Evolutionary conservation across 2,113 vertebrate species (phyloP), one percentile per base, ranked within the genome.

Genomic region (Tragelaphus buxtoni): DNA sequence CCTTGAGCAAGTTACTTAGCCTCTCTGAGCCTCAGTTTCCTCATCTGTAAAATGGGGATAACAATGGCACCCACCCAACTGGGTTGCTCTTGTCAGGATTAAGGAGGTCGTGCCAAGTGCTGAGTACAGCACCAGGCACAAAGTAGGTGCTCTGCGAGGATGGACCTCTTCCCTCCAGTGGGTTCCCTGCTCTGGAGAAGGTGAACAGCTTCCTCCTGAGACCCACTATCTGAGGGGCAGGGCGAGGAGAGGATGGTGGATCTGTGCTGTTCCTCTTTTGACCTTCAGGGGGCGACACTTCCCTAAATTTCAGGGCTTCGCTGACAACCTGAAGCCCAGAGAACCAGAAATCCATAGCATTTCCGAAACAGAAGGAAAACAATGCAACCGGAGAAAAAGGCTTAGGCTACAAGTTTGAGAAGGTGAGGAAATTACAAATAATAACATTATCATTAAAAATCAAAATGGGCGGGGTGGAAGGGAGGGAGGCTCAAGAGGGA

Each of bases 11-110:
- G 94, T 60, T 61, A 87, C 51, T 95, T 72, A 80, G 91, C 81
- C 89, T 91, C 69, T 81, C 93, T 93, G 90, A 86, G 96, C 63
- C 93, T 95, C 88, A 87, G 91, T 84, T 88, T 96, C 92, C 82
- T 94, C 56, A 51, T 60, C 85, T 93, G 93, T 79, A 95, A 94
- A 97, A 81, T 63, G 72, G 79, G 96, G 56, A 39, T 61, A 45
- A 42, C 20, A 53, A 82, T 55, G 69, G 60, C 26, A 80, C 55
- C 74, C 56, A 45, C 18, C 42, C 20, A 13, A 42, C 26, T 1
- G 7, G 56, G 55, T 32, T 45, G 49, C 65, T 82, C n/a, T 55
- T 9, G 51, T 49, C 20, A 83, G 42, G 35, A 55, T 35, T 3
- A 26, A 20, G 56, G 80, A 26, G 10, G 22, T 2, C 13, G 9